Conservation (phyloP, 2,113 vertebrate species). For the Hemiscyllium ocellatum region DNA sequence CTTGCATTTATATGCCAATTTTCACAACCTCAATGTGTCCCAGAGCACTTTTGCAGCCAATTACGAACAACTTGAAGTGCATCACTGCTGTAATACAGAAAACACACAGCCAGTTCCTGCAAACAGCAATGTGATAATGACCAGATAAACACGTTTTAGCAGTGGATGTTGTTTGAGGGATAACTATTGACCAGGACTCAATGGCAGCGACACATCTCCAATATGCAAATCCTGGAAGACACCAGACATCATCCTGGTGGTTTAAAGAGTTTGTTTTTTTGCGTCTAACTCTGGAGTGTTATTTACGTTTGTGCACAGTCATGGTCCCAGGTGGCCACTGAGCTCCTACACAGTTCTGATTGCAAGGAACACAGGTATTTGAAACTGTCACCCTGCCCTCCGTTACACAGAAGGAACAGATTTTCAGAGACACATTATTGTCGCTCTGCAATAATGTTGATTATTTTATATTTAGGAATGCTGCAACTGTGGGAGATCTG, state of each 20-base stretch:
- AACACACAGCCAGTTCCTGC: neutral
- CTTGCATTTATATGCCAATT: neutral
- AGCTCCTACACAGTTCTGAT: neutral
- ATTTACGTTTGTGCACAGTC: neutral
- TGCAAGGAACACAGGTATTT: neutral
- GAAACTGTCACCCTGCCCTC: neutral
- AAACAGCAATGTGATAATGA: conserved; percentile 14
- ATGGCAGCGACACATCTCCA: neutral
- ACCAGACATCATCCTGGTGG: neutral
- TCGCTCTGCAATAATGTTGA: neutral
- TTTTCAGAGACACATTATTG: neutral
- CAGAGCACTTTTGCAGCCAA: neutral
- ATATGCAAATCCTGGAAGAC: neutral
- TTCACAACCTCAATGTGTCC: neutral
- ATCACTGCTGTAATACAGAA: neutral
- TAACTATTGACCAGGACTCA: neutral
- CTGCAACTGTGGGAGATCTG: neutral
- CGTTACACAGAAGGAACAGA: neutral
- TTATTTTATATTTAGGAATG: neutral
- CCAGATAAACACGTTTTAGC: neutral
- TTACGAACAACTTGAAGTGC: neutral
- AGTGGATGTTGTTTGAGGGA: neutral
- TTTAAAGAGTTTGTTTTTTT: neutral
- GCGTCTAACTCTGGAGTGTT: neutral
- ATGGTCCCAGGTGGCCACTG: neutral